Evolutionary conservation across 2,797 vertebrate species (phyloP), one percentile per base, ranked within the genome.

Genomic region (Coreius guichenoti): DNA sequence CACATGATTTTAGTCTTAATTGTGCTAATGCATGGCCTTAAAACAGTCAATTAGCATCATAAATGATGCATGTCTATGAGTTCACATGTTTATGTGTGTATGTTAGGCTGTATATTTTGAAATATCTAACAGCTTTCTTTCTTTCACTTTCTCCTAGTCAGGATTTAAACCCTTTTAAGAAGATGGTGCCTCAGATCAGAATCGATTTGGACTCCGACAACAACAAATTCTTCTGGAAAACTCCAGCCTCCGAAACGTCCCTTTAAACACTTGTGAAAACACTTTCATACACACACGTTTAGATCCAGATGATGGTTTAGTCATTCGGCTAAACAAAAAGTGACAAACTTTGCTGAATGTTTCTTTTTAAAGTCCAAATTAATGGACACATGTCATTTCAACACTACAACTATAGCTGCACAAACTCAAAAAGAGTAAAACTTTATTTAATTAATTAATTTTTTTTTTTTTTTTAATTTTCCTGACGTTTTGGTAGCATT

Each of bases 101-200:
- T 29, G 61, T 4, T 29, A 29, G 13, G 13, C 61, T 65, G 16
- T 23, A 1, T 69, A 2, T 72, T 72, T 61, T 43, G 36, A 26
- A 19, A 78, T 29, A 45, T 78, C 74, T 84, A 70, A 84, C 63
- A 7, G 33, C 31, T 76, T 43, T n/a, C 3, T 65, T 31, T 19
- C 9, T 87, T 23, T 80, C 61, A 67, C 13, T 87, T 77, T 92
- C 1, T 14, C 89, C 29, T 90, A 98, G 97, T 94, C 95, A 96
- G 91, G 93, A 96, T 90, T 94, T 89, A 93, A 94, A 94, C 93
- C 94, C 93, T 56, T 94, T 94, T 86, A 79, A 87, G 70, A 95
- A 96, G 94, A 92, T 92, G 82, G 96, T 95, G 94, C 96, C 97
- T 97, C 96, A 95, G 91, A 96, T 97, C 93, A 95, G 91, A 92